These are phyloP conservation scores for Torymus auratus DNA, from an alignment of 2,888 invertebrate species.

Conservation along the genomic window DNA sequence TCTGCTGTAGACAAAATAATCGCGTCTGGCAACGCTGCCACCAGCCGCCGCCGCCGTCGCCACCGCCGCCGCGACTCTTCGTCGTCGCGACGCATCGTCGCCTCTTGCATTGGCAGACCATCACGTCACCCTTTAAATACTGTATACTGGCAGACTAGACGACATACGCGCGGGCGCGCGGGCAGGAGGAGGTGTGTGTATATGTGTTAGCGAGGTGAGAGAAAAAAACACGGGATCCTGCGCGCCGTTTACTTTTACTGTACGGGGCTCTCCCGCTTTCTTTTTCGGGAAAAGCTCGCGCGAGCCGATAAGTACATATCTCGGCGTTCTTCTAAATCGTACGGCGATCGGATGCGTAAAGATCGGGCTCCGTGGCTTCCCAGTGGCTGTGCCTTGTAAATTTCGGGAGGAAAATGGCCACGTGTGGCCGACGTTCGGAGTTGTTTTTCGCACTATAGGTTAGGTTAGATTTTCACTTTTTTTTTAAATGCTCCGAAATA, in stretches of 20 bases:
- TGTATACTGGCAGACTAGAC: constrained; percentile 42
- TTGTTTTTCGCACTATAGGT: constrained; percentile 13
- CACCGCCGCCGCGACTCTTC: background rate
- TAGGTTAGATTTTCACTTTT: constrained; percentile 48
- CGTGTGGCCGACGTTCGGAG: constrained; percentile 7
- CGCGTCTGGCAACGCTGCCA: constrained; percentile 44
- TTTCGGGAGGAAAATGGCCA: background rate
- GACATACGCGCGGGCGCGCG: constrained; percentile 1
- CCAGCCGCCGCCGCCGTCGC: background rate
- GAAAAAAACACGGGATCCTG: constrained; percentile 22
- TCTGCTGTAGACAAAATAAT: constrained; percentile 45
- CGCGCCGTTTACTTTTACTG: background rate
- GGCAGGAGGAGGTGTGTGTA: constrained; percentile 11
- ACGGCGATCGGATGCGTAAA: no score
- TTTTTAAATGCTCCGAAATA: constrained; percentile 18
- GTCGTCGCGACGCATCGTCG: constrained; percentile 4
- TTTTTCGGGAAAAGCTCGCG: background rate
- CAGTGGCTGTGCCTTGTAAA: no score
- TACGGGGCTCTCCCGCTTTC: background rate
- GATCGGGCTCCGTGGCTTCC: no score
- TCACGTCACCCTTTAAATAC: constrained; percentile 57
- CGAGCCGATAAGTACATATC: background rate
- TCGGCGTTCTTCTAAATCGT: no score
- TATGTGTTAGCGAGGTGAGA: background rate
- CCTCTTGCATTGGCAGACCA: constrained; percentile 50